Evolutionary conservation across 92 coral and sea anemone species (phyloP).

Genomic region (Umimayanthus kanabou): DNA sequence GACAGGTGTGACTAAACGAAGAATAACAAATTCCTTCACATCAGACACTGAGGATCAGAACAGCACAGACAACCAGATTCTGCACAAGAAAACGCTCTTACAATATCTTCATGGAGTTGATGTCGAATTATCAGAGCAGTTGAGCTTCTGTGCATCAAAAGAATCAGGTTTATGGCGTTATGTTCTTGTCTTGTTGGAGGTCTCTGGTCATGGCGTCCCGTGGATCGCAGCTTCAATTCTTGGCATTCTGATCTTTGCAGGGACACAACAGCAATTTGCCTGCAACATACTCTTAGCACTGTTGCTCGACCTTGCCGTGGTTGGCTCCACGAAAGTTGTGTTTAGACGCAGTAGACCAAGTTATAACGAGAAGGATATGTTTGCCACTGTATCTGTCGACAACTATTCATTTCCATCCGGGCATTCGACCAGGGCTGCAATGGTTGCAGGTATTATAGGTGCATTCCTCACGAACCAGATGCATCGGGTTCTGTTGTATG

Average conservation of each 20-base stretch:
- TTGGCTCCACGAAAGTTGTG: conserved; percentile 66
- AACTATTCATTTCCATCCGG: conserved; percentile 96
- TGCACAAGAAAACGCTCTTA: neutral
- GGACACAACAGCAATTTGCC: conserved; percentile 65
- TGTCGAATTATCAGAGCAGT: conserved; percentile 57
- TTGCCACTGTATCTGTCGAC: conserved; percentile 93
- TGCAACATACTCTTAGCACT: conserved; percentile 80
- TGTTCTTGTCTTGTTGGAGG: conserved; percentile 69
- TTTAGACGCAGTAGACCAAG: conserved; percentile 78
- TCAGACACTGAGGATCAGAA: neutral
- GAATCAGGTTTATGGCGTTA: conserved; percentile 61
- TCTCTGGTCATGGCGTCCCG: conserved; percentile 95
- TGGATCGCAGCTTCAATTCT: conserved; percentile 81
- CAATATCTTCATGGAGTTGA: conserved; percentile 55
- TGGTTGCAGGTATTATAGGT: conserved; percentile 84
- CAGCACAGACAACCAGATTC: neutral
- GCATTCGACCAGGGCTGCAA: conserved; percentile 83
- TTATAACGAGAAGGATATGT: conserved; percentile 87
- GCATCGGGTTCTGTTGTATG: conserved; percentile 55
- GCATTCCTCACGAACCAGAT: conserved; percentile 36
- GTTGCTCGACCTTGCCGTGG: conserved; percentile 80
- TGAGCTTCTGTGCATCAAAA: conserved; percentile 73
- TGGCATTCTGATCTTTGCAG: conserved; percentile 52
- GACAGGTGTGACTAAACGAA: neutral
- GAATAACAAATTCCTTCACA: neutral